phyloP scores from a whole-genome alignment of 2,113 vertebrate species.

The Lycocorax pyrrhopterus region DNA sequence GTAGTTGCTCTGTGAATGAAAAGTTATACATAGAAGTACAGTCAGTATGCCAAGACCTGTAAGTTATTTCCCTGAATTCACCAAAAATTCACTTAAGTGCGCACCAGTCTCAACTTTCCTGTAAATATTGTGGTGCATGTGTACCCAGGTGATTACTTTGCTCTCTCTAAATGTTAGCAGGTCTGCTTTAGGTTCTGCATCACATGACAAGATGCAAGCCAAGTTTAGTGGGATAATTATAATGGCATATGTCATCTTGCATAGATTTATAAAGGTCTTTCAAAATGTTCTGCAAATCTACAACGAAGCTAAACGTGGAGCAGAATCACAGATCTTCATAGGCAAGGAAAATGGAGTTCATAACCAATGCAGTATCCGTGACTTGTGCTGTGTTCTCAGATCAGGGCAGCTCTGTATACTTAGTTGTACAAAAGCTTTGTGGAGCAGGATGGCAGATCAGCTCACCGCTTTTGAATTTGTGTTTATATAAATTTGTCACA shows the following conservation, averaged over 20 bases:
- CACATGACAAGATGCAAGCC: neutral
- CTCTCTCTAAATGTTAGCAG: neutral
- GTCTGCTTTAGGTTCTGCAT: neutral
- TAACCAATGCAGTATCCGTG: rapidly evolving
- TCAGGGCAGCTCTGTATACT: neutral
- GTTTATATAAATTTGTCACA: neutral
- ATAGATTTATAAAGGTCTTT: neutral
- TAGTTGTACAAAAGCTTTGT: neutral
- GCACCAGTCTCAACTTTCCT: neutral
- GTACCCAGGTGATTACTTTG: neutral
- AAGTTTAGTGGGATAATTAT: neutral
- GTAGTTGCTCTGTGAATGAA: conserved; percentile 21
- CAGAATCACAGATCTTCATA: neutral
- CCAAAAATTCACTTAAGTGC: neutral
- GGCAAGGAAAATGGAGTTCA: neutral
- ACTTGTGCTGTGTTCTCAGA: neutral
- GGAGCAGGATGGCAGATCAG: neutral
- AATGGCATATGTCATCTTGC: neutral
- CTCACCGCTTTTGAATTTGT: neutral
- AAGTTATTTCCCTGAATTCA: neutral
- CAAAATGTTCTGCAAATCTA: neutral
- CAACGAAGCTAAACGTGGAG: neutral
- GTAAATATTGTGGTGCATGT: neutral
- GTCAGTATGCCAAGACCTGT: neutral
- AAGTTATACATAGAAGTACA: neutral